phyloP scores from a whole-genome alignment of 1,140 invertebrate species.

The Ephestia elutella region DNA sequence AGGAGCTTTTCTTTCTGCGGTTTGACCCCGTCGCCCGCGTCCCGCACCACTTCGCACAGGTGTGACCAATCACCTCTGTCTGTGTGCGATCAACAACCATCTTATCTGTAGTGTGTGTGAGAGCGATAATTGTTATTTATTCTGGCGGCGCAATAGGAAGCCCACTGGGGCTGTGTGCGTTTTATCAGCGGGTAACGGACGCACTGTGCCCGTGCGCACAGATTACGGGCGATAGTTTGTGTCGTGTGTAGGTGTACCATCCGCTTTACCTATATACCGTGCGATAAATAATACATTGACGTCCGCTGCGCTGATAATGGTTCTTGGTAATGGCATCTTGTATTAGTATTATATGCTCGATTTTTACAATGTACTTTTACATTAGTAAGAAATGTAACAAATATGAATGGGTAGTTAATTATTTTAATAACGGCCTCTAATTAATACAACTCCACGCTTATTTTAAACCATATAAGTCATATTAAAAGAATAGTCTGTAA shows the following conservation, averaged over 20 bases:
- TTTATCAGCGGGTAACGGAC: conserved; percentile 52
- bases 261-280: conserved; percentile 35
- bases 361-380: too few species aligned
- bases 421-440: too few species aligned
- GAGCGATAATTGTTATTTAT: conserved; percentile 44
- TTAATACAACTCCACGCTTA: too few species aligned
- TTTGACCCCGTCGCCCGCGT: not conserved
- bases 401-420: too few species aligned
- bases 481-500: too few species aligned
- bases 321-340: not conserved
- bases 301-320: not conserved
- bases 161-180: conserved; percentile 33
- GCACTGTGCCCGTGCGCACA: conserved; percentile 45
- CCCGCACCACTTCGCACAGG: conserved; percentile 32
- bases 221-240: conserved; percentile 32
- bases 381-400: too few species aligned
- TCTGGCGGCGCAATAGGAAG: conserved; percentile 44
- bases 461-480: too few species aligned
- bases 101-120: conserved; percentile 23
- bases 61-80: conserved; percentile 47
- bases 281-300: conserved; percentile 18
- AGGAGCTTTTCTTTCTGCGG: conserved; percentile 34
- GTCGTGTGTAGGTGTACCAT: conserved; percentile 46
- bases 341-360: not conserved
- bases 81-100: conserved; percentile 39